These are phyloP conservation scores for Oscheius sp. DNA, from an alignment of 1,140 invertebrate species.

Conservation along the genomic window DNA sequence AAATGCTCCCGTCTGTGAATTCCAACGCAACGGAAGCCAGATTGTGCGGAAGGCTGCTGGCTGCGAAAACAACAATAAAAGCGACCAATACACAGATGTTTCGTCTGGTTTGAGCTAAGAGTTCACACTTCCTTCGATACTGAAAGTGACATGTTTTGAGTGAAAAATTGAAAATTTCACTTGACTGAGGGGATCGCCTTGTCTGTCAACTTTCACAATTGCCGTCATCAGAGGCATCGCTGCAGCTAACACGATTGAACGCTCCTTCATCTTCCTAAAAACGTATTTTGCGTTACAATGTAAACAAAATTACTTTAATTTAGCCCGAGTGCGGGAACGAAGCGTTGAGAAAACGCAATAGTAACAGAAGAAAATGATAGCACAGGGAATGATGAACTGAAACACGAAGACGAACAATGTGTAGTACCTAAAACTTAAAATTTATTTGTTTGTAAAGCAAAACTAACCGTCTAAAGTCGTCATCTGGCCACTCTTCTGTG, in stretches of 20 bases:
- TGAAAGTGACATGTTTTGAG: not conserved
- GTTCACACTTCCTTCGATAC: not conserved
- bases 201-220: not conserved
- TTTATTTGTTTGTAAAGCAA: not conserved
- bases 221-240: slow-evolving; percentile 7
- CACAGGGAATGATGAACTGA: slow-evolving; percentile 59
- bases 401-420: slow-evolving; percentile 52
- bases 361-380: slow-evolving; percentile 55
- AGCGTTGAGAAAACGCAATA: slow-evolving; percentile 30
- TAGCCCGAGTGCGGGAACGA: not conserved
- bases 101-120: not conserved
- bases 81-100: slow-evolving; percentile 70
- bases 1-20: slow-evolving; percentile 69
- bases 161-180: not conserved
- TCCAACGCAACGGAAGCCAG: slow-evolving; percentile 78
- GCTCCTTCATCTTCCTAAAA: slow-evolving; percentile 5
- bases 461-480: slow-evolving; percentile 46
- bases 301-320: not conserved
- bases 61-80: slow-evolving; percentile 89
- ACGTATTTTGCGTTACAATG: not conserved
- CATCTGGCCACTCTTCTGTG: slow-evolving; percentile 53
- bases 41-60: slow-evolving; percentile 90
- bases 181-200: too few species aligned
- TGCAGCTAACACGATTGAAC: not conserved
- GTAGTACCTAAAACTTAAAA: slow-evolving; percentile 51